Base-by-base conservation (phyloP, 1,140 invertebrate genomes). In the Trypoxylus dichotomus region DNA sequence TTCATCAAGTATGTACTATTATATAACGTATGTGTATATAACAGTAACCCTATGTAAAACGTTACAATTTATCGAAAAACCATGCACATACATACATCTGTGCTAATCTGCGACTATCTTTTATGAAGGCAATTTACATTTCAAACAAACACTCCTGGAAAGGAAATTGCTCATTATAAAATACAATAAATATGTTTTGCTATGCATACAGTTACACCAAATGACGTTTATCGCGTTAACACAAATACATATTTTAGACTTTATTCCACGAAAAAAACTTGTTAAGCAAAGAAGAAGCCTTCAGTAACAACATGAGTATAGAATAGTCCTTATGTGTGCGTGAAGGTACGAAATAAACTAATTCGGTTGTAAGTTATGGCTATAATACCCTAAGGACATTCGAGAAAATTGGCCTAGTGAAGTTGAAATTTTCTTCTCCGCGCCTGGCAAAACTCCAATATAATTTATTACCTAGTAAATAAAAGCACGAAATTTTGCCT, bases 101-200 rank as follows among this genome's bases (percentile, higher is more conserved):
- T 1, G n/a, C 15, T n/a, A 54, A 54, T 54, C 19, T 21, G 19
- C 6, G 15, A 6, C 47, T 7, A 37, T 37, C 32, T 37, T 5
- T 37, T 2, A 37, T 37, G 47, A 19, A 54, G 2, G 47, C 15
- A 54, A 54, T 54, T 54, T 54, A 54, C 47, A 54, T 54, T 54
- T 54, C 47, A 21, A 19, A n/a, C 47, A n/a, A 54, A 54, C 15
- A 54, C 15, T 54, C 47, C 19, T 2, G 19, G 47, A 54, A 54
- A 54, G 47, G 47, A 54, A 54, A 54, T 54, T n/a, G 47, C 47
- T 54, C 47, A 54, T 54, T 54, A 54, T 54, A 54, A 54, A 54
- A 54, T 15, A n/a, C 19, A 19, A 19, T 54, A 47, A 47, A 47
- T 47, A 47, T 54, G 47, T 54, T 54, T 19, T 54, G 19, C 47